Evolutionary conservation across 2,888 invertebrate genomes (phyloP), one percentile per base, ranked within the genome.

Genomic region (Salticus scenicus): DNA sequence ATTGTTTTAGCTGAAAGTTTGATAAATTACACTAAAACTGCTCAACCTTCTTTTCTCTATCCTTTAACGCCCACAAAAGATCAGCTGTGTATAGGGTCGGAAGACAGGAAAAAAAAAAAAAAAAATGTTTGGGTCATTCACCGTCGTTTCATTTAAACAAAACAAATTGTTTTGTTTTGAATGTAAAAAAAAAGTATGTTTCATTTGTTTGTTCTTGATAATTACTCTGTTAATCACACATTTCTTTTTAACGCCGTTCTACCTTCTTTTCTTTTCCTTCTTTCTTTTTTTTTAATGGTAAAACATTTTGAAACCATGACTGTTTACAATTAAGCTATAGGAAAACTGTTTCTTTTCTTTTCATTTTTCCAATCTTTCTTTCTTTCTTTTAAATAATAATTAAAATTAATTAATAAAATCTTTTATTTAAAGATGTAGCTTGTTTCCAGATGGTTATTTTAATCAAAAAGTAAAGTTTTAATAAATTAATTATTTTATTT

Each of bases 41-140:
- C 57, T 24, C 57, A 24, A 24, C 57, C 57, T 24, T 37, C 37
- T 57, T 2, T 57, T 57, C 7, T 24, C 57, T 24, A 24, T 57
- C 57, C 57, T 57, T 57, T 57, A 24, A 57, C 57, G 57, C 57
- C 57, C 57, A 57, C 57, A 57, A 57, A 57, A 24, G 24, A 57
- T 20, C 57, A 57, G 20, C 57, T 12, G 2, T 12, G 7, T 4
- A 17, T 4, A 7, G 1, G 5, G 57, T 8, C 8, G 4, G 57
- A 24, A 57, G 17, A 47, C 7, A 47, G n/a, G n/a, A n/a, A 37
- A 7, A 7, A 10, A 7, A 37, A 37, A 37, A 37, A 10, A 37
- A 37, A n/a, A 57, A 57, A 17, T 20, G 2, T 57, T 57, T 57
- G 12, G 57, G 57, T 57, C 57, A 57, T 57, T 57, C 57, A 57